These are phyloP conservation scores for Vulpes ferrilata DNA, from an alignment of 2,113 vertebrate species.

Conservation along the genomic window DNA sequence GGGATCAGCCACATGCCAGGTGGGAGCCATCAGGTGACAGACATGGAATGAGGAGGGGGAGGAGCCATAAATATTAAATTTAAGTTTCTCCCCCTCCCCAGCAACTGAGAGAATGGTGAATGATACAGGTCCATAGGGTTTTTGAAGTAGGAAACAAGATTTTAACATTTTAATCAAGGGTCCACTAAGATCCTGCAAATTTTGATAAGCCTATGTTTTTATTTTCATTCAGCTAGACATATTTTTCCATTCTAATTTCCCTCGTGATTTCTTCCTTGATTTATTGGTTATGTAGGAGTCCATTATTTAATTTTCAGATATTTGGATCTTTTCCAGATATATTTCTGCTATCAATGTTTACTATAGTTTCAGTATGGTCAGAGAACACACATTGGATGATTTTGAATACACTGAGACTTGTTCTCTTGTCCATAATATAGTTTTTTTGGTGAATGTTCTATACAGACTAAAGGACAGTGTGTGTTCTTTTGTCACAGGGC, in stretches of 20 bases:
- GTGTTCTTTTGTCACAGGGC: too few species aligned
- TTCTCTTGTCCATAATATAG: background rate
- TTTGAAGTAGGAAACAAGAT: too few species aligned
- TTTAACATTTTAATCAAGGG: background rate
- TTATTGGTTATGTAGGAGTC: background rate
- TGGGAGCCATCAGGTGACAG: background rate
- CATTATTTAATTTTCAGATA: background rate
- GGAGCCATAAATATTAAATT: too few species aligned
- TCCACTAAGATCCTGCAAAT: too few species aligned
- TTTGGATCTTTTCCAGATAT: background rate
- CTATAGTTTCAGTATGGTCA: background rate
- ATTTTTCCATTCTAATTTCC: background rate
- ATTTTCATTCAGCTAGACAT: background rate
- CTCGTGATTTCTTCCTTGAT: background rate
- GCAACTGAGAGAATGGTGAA: too few species aligned
- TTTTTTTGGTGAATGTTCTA: background rate
- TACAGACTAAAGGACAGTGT: background rate
- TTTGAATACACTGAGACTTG: background rate
- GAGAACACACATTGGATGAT: background rate
- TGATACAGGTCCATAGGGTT: too few species aligned
- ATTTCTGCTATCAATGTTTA: background rate
- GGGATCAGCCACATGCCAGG: background rate
- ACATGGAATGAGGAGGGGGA: background rate
- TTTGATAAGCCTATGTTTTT: background rate
- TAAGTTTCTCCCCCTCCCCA: too few species aligned